Evolutionary conservation across 2,888 invertebrate genomes (phyloP), one percentile per base, ranked within the genome.

Genomic region (Camponotus fellah): DNA sequence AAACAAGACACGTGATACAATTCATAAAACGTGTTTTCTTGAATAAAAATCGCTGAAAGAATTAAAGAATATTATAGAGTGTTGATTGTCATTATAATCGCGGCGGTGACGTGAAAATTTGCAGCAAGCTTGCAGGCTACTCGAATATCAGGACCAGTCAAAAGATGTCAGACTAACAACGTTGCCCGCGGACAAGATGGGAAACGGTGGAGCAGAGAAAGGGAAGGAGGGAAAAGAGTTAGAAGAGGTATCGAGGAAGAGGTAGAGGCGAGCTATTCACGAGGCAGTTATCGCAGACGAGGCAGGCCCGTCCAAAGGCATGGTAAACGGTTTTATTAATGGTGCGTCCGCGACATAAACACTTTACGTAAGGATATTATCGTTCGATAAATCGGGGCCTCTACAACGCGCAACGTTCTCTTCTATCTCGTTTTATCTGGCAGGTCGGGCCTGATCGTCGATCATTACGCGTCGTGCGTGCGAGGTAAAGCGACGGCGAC

Each of bases 351-450:
- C 88, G 87, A 88, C 93, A 93, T 93, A 93, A 94, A 94, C 92
- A 93, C 92, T 93, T 94, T 93, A 93, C 92, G 91, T 93, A 93
- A 94, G 91, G 91, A 92, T 92, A 92, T 92, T 92, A 93, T 93
- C 94, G 92, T 90, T 90, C 92, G 92, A 93, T 94, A 93, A 94
- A 94, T 94, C 93, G 91, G 90, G 86, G 86, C 91, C 90, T 53
- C 53, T 92, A 90, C 90, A 87, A 72, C 79, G 58, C 91, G 86
- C 87, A 85, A 79, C 82, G 76, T 88, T 81, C 69, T 85, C 84
- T 74, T 72, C 85, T 84, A 80, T 86, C 86, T 84, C 71, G 68
- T 75, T 79, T 84, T 81, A 86, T 85, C 86, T 46, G 60, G 21
- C 26, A 37, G 26, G 34, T 83, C 85, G 88, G 12, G 82, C 85